These are phyloP conservation scores for Drosophila flavopinicola DNA, from an alignment of 2,888 invertebrate genomes.

Conservation along the genomic window DNA sequence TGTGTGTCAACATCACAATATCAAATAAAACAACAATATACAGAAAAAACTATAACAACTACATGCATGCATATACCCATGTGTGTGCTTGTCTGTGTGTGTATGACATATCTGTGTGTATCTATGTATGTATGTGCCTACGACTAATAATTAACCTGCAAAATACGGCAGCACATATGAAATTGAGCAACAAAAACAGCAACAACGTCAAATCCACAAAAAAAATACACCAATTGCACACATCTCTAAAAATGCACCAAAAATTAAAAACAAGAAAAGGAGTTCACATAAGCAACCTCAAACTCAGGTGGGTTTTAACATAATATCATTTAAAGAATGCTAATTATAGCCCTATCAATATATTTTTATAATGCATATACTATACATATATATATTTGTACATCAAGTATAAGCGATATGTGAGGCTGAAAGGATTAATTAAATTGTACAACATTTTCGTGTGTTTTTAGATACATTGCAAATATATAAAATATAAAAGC, in stretches of 20 bases:
- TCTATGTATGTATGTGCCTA: conserved; percentile 14
- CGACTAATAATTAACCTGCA: conserved; percentile 26
- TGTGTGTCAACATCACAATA: conserved; percentile 32
- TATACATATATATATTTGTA: too few species aligned
- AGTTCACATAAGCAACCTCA: conserved; percentile 1
- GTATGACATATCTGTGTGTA: conserved; percentile 8
- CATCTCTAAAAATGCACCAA: too few species aligned
- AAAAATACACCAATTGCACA: too few species aligned
- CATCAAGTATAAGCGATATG: too few species aligned
- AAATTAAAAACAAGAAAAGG: conserved; percentile 8
- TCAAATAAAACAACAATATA: conserved; percentile 11
- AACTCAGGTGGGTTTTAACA: conserved; percentile 14
- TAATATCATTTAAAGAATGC: too few species aligned
- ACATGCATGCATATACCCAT: conserved; percentile 17
- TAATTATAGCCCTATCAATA: too few species aligned
- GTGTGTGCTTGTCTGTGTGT: conserved; percentile 15
- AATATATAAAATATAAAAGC: too few species aligned
- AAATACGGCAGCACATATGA: conserved; percentile 11
- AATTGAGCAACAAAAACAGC: conserved; percentile 3
- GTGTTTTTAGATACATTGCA: too few species aligned
- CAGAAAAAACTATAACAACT: conserved; percentile 5
- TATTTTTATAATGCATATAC: too few species aligned
- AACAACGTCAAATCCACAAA: too few species aligned
- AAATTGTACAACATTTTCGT: too few species aligned
- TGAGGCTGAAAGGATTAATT: too few species aligned